A percentile compares a stretch with the other conserved stretches of the same genome.
Conservation (phyloP, 53 echinoderm and acorn worm species). For the Apostichopus leukothele region DNA sequence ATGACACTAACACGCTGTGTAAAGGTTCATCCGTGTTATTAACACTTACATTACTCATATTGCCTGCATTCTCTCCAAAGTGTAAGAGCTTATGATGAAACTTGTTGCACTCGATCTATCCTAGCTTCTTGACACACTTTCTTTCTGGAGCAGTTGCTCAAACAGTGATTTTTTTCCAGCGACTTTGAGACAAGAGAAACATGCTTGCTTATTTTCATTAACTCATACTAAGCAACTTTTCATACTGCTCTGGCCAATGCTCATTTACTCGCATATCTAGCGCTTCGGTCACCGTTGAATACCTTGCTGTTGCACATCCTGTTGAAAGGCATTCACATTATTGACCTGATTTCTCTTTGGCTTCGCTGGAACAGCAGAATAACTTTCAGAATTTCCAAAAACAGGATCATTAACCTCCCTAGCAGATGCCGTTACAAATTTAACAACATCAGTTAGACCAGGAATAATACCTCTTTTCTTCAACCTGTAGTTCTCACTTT, state of each 20-base stretch:
- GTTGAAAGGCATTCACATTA: background rate
- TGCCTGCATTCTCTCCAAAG: no score
- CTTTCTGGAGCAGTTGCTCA: no score
- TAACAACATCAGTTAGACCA: slow-evolving; percentile 46
- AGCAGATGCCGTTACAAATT: slow-evolving; percentile 55
- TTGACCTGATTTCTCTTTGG: slow-evolving; percentile 14
- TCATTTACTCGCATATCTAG: slow-evolving; percentile 43
- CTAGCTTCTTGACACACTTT: no score
- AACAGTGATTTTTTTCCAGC: slow-evolving; percentile 1
- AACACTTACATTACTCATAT: no score
- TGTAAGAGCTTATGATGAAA: no score
- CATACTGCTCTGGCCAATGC: slow-evolving; percentile 49
- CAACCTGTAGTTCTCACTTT: no score
- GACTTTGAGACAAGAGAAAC: slow-evolving; percentile 48
- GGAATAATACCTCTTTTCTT: slow-evolving; percentile 12
- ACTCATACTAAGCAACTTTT: slow-evolving; percentile 20
- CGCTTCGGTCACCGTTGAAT: slow-evolving; percentile 15
- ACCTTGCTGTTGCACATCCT: background rate
- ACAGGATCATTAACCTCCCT: slow-evolving; percentile 55
- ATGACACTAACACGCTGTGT: no score
- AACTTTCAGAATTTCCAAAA: slow-evolving; percentile 43
- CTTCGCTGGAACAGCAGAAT: background rate
- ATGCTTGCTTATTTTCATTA: slow-evolving; percentile 39
- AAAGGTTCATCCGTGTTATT: no score
- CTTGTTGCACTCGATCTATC: no score